Evolutionary conservation across 2,113 vertebrate genomes (phyloP).

Genomic region (Zapornia atra): DNA sequence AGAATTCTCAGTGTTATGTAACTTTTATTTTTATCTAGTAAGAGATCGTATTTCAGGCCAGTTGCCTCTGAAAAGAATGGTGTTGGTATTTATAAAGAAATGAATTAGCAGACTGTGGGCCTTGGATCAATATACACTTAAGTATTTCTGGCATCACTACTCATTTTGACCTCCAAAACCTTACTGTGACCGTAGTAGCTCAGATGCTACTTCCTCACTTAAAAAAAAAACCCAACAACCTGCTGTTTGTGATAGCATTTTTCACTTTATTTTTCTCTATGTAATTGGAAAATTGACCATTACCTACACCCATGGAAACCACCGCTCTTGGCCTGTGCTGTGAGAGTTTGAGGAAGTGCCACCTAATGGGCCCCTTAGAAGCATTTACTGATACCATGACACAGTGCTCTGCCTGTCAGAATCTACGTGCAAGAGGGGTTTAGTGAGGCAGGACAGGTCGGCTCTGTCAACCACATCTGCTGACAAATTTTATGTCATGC

Average conservation of each 20-base stretch:
- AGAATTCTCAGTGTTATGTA: not conserved
- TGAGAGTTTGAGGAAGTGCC: no score
- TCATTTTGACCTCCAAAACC: not conserved
- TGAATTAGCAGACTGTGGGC: not conserved
- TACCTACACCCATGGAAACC: no score
- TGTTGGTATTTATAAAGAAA: not conserved
- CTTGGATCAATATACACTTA: not conserved
- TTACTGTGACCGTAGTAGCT: not conserved
- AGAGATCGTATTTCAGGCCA: not conserved
- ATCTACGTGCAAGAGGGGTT: fast-evolving
- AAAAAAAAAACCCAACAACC: not conserved
- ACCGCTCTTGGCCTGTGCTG: not conserved
- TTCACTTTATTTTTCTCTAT: not conserved
- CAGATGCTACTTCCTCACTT: not conserved
- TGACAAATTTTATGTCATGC: fast-evolving
- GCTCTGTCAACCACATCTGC: fast-evolving
- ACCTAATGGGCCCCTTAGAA: fast-evolving
- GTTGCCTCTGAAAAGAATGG: not conserved
- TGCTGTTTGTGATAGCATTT: not conserved
- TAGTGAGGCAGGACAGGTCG: fast-evolving
- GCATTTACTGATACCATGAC: fast-evolving
- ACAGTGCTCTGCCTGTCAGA: not conserved
- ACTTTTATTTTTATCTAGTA: not conserved
- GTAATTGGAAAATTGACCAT: not conserved
- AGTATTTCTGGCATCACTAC: not conserved